Percentiles rank a stretch among this genome's conserved stretches.
Evolutionary conservation across 1,140 invertebrate genomes (phyloP).

Genomic region (Drosophila erecta): DNA sequence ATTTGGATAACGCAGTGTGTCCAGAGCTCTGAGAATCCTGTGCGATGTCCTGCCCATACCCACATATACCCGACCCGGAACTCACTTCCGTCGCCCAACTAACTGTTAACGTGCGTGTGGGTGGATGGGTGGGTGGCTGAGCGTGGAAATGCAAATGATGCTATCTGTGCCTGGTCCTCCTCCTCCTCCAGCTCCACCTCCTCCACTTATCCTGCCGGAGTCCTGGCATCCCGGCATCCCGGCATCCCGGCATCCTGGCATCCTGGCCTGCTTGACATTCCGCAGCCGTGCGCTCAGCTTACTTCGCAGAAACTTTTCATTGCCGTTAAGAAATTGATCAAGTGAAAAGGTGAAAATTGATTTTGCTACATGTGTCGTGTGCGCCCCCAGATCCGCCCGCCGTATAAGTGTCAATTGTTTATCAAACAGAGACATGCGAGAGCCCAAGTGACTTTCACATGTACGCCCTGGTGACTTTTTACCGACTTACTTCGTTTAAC

Average conservation of each 20-base stretch:
- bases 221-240: neutral
- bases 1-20: no score
- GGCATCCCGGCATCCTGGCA: neutral
- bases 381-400: slow-evolving; percentile 1
- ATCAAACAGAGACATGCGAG: slow-evolving; percentile 62
- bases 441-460: slow-evolving; percentile 44
- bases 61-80: slow-evolving; percentile 3
- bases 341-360: slow-evolving; percentile 83
- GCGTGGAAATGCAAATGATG: slow-evolving; percentile 75
- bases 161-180: slow-evolving; percentile 60
- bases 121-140: slow-evolving; percentile 15
- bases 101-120: slow-evolving; percentile 73
- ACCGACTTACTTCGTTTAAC: slow-evolving; percentile 70
- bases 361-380: slow-evolving; percentile 75
- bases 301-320: slow-evolving; percentile 74
- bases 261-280: slow-evolving; percentile 64
- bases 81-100: slow-evolving; percentile 35
- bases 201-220: neutral
- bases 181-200: neutral
- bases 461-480: slow-evolving; percentile 66
- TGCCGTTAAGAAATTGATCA: slow-evolving; percentile 82
- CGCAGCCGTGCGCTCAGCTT: slow-evolving; percentile 54
- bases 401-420: slow-evolving; percentile 73
- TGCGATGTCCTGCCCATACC: neutral
- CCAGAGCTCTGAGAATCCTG: neutral